A percentile compares a stretch with the other conserved stretches of the same genome.
Evolutionary conservation across 2,797 vertebrate species (phyloP).

Genomic region (Sebastes trivittatus): DNA sequence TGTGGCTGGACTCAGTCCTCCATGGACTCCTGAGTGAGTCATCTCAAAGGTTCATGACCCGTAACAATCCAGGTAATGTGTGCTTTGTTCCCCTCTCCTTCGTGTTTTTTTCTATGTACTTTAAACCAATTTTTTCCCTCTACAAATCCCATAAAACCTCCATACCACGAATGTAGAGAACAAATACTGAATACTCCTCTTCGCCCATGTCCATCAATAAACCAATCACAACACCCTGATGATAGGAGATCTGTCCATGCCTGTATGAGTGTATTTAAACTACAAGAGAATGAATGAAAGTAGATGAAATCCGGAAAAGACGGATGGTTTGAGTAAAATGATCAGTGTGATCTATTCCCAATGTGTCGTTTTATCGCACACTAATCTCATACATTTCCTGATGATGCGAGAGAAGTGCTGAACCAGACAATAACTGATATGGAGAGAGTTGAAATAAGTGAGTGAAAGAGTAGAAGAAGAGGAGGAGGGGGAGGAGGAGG

Average conservation of each 20-base stretch:
- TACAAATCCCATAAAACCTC: neutral
- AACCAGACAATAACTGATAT: neutral
- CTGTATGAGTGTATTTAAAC: neutral
- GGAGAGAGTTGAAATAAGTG: neutral
- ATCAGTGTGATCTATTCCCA: neutral
- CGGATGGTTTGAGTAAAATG: neutral
- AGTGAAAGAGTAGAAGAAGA: neutral
- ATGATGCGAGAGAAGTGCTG: neutral
- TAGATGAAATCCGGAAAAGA: neutral
- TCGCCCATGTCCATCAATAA: neutral
- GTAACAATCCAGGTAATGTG: conserved; percentile 3
- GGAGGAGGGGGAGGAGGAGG: neutral
- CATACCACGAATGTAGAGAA: neutral
- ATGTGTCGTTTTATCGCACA: neutral
- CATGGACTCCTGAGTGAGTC: neutral
- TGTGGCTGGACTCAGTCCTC: neutral
- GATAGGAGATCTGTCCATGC: neutral
- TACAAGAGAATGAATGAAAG: neutral
- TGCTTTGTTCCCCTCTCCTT: neutral
- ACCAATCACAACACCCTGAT: neutral
- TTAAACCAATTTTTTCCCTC: neutral
- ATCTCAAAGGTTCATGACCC: neutral
- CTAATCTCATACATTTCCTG: conserved; percentile 5
- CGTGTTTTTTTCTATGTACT: neutral
- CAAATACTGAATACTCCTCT: neutral